Evolutionary conservation across 2,113 vertebrate species (phyloP).

Genomic region (Oplegnathus fasciatus): DNA sequence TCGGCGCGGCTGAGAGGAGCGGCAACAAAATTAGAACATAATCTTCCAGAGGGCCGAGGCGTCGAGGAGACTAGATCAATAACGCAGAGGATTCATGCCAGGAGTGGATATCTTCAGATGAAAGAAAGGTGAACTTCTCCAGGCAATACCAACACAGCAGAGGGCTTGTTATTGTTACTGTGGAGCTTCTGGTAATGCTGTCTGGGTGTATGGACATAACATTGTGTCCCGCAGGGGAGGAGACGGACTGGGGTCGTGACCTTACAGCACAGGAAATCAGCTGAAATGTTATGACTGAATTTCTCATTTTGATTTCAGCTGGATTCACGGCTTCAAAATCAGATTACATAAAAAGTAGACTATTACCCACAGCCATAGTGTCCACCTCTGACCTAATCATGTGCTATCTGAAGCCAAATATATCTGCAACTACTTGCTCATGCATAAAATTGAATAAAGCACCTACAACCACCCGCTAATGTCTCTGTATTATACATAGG

Average conservation of each 20-base stretch:
- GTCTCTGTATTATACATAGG: slow-evolving; percentile 8
- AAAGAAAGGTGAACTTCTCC: slow-evolving; percentile 51
- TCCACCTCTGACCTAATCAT: not conserved
- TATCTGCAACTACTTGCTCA: slow-evolving; percentile 8
- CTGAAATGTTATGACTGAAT: not conserved
- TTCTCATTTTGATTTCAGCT: slow-evolving; percentile 16
- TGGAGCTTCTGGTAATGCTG: slow-evolving; percentile 28
- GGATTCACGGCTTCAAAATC: not conserved
- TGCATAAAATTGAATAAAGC: slow-evolving; percentile 26
- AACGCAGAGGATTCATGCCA: slow-evolving; percentile 49
- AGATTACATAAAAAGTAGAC: not conserved
- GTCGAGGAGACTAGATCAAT: slow-evolving; percentile 68
- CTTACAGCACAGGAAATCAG: slow-evolving; percentile 9
- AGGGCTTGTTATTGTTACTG: slow-evolving; percentile 39
- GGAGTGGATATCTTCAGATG: slow-evolving; percentile 51
- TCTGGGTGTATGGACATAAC: slow-evolving; percentile 21
- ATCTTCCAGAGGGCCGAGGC: slow-evolving; percentile 58
- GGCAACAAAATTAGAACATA: slow-evolving; percentile 64
- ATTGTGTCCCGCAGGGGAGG: slow-evolving; percentile 9
- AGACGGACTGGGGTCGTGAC: slow-evolving; percentile 3
- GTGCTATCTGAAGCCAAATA: not conserved
- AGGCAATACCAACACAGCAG: slow-evolving; percentile 37
- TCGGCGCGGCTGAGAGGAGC: slow-evolving; percentile 29
- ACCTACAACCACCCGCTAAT: slow-evolving; percentile 30
- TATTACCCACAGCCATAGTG: not conserved